These are phyloP conservation scores for Spodoptera frugiperda DNA, from an alignment of 1,140 invertebrate species.

Conservation along the genomic window DNA sequence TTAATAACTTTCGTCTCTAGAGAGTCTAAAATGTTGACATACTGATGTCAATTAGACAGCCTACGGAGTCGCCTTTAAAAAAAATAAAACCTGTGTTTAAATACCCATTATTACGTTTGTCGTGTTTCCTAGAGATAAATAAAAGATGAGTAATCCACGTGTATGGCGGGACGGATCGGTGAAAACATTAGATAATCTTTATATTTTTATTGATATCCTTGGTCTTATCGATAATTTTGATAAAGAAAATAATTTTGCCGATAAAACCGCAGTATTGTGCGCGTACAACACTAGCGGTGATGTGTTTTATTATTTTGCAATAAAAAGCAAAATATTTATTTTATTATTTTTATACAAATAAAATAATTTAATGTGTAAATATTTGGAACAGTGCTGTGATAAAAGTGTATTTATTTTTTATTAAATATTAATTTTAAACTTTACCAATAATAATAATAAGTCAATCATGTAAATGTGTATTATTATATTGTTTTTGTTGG, in stretches of 20 bases:
- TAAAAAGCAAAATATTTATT: neutral
- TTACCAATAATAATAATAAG: neutral
- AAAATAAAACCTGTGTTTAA: no score
- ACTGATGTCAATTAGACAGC: no score
- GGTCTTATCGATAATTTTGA: conserved; percentile 10
- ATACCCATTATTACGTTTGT: no score
- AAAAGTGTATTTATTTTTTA: neutral
- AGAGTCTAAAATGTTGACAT: no score
- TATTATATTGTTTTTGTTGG: neutral
- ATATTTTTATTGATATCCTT: conserved; percentile 41
- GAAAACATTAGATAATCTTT: neutral
- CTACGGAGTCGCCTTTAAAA: no score
- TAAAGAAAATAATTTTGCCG: conserved; percentile 13
- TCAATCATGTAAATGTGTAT: no score
- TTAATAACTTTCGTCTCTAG: no score
- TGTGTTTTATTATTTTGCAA: neutral
- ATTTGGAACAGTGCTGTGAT: neutral
- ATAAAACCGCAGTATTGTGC: conserved; percentile 3
- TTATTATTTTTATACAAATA: neutral
- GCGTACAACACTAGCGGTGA: neutral
- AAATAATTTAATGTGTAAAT: neutral
- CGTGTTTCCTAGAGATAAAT: neutral
- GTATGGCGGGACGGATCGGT: neutral
- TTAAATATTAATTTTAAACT: neutral
- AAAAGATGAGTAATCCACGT: conserved; percentile 9